Percentiles rank a stretch among this genome's conserved stretches.
Conservation (phyloP, 2,113 vertebrate species). For the Corvus cornix region DNA sequence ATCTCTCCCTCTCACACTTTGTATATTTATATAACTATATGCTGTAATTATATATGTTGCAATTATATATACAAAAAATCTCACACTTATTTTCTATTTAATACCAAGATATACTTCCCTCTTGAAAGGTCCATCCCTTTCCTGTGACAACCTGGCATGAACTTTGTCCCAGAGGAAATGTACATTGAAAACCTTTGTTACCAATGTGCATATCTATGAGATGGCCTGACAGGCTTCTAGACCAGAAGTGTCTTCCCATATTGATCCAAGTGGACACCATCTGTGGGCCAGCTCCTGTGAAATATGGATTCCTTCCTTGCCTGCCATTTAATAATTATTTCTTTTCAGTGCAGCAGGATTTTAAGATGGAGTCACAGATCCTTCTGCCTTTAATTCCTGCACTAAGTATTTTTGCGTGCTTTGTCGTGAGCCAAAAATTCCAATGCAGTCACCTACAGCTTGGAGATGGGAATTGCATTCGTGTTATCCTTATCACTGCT, state of each 20-base stretch:
- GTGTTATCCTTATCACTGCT: neutral
- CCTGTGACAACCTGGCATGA: neutral
- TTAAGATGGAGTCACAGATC: neutral
- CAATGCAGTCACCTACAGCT: neutral
- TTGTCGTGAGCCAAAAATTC: neutral
- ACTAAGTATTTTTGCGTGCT: neutral
- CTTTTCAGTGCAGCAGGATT: neutral
- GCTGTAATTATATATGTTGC: neutral
- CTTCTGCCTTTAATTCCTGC: neutral
- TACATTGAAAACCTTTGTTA: neutral
- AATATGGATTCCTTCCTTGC: neutral
- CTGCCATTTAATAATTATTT: neutral
- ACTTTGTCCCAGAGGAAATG: neutral
- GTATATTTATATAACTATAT: neutral
- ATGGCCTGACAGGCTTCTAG: neutral
- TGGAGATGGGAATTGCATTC: neutral
- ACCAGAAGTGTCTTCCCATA: neutral
- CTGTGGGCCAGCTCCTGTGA: neutral
- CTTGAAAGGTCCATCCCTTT: neutral
- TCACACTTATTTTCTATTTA: no score
- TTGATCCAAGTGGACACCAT: neutral
- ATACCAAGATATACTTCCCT: neutral
- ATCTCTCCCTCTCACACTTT: neutral
- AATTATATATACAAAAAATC: neutral
- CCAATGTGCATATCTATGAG: rapidly evolving